phyloP scores from a whole-genome alignment of 2,888 invertebrate genomes.

The Amiota minor region DNA sequence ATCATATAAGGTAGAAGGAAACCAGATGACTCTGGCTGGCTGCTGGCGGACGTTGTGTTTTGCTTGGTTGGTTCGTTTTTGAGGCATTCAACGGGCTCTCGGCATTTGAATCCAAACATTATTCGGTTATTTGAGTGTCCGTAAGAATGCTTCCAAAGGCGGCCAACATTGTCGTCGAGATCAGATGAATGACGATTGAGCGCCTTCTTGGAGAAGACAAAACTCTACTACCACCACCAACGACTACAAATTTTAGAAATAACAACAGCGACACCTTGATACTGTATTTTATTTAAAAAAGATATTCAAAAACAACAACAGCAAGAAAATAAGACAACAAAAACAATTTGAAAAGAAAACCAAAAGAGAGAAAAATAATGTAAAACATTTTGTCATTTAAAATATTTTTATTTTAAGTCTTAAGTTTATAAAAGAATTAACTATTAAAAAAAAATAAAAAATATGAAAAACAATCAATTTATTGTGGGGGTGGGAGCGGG shows the following conservation, averaged over 20 bases:
- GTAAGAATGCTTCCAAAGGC: neutral
- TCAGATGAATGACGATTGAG: slow-evolving; percentile 1
- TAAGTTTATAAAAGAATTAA: slow-evolving; percentile 73
- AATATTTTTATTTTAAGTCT: slow-evolving; percentile 74
- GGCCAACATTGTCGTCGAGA: neutral
- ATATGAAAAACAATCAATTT: neutral
- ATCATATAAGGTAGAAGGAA: neutral
- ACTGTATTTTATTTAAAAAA: slow-evolving; percentile 7
- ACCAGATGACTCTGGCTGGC: neutral
- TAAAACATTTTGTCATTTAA: slow-evolving; percentile 69
- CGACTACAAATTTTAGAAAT: slow-evolving; percentile 38
- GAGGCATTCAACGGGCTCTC: neutral
- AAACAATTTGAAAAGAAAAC: slow-evolving; percentile 41
- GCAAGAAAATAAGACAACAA: slow-evolving; percentile 54
- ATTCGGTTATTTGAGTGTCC: slow-evolving; percentile 12
- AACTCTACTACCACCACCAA: slow-evolving; percentile 14
- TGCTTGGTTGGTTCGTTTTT: too few relatives aligned
- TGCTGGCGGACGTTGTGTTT: neutral
- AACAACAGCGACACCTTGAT: slow-evolving; percentile 48
- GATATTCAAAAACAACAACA: slow-evolving; percentile 24
- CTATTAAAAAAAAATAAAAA: slow-evolving; percentile 63
- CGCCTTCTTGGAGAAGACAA: slow-evolving; percentile 29
- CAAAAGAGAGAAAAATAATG: slow-evolving; percentile 53
- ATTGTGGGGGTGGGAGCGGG: neutral
- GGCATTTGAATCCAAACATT: slow-evolving; percentile 20